These are phyloP conservation scores for Tinea trinotella DNA, from an alignment of 2,888 invertebrate genomes.

Conservation along the genomic window DNA sequence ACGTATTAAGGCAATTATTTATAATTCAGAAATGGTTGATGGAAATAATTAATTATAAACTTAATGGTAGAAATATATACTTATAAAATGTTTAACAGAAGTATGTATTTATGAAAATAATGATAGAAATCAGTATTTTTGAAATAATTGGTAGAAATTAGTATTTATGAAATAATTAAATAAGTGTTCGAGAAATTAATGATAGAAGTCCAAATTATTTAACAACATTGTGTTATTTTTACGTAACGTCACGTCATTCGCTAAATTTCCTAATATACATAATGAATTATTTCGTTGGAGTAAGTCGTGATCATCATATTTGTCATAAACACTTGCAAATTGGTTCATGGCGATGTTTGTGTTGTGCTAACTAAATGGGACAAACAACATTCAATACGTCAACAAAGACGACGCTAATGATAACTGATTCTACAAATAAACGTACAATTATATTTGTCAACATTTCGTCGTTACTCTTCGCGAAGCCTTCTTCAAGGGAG, in stretches of 20 bases:
- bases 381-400: conserved; percentile 1
- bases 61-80: too few species aligned
- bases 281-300: neutral
- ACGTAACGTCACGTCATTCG: neutral
- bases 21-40: too few species aligned
- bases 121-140: too few species aligned
- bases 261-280: neutral
- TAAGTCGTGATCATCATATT: conserved; percentile 7
- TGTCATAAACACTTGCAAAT: conserved; percentile 6
- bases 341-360: conserved; percentile 10
- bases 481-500: neutral
- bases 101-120: too few species aligned
- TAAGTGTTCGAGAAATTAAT: too few species aligned
- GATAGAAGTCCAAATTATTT: too few species aligned
- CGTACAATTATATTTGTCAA: neutral
- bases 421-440: conserved; percentile 9
- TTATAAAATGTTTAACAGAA: too few species aligned
- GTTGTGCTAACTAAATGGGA: conserved; percentile 5
- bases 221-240: too few species aligned
- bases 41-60: too few species aligned
- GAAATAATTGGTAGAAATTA: too few species aligned
- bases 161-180: too few species aligned
- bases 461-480: conserved; percentile 5
- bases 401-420: conserved; percentile 4
- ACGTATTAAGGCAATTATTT: too few species aligned